Conservation (phyloP, 2,113 vertebrate genomes). For the Myxocyprinus asiaticus region DNA sequence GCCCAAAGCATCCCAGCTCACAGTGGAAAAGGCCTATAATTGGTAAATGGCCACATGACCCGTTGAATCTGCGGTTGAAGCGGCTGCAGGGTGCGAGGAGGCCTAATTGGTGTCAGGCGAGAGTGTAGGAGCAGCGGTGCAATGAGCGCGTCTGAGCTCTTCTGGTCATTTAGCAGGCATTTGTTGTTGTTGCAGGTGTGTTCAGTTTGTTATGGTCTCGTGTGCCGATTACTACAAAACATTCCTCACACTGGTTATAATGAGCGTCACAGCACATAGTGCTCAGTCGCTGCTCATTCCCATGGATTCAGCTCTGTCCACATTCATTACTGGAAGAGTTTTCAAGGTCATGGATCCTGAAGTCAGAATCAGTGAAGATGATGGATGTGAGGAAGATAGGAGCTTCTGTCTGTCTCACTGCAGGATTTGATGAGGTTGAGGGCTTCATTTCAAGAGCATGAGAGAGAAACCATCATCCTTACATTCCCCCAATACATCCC, state of each 20-base stretch:
- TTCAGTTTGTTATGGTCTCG: constrained; percentile 11
- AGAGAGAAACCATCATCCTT: no score
- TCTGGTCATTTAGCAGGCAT: constrained; percentile 39
- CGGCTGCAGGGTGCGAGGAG: constrained; percentile 22
- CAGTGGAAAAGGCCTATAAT: constrained; percentile 46
- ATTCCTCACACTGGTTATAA: constrained; percentile 6
- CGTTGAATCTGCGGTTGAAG: constrained; percentile 37
- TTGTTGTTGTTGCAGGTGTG: constrained; percentile 18
- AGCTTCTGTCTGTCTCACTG: no score
- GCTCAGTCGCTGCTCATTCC: background rate
- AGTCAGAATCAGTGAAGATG: constrained; percentile 25
- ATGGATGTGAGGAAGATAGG: constrained; percentile 20
- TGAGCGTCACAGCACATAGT: constrained; percentile 2
- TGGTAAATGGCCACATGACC: constrained; percentile 41
- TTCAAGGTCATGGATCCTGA: constrained; percentile 22
- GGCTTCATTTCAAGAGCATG: no score
- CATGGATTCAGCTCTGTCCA: constrained; percentile 21
- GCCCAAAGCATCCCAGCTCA: constrained; percentile 37
- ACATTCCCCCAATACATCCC: no score
- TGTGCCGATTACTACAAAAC: constrained; percentile 3
- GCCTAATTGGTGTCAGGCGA: constrained; percentile 55
- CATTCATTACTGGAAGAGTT: constrained; percentile 42
- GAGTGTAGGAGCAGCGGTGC: constrained; percentile 30
- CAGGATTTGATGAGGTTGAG: no score
- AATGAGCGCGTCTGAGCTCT: constrained; percentile 15